Evolutionary conservation across 2,888 invertebrate genomes (phyloP), one percentile per base, ranked within the genome.

Genomic region (Gortyna flavago): DNA sequence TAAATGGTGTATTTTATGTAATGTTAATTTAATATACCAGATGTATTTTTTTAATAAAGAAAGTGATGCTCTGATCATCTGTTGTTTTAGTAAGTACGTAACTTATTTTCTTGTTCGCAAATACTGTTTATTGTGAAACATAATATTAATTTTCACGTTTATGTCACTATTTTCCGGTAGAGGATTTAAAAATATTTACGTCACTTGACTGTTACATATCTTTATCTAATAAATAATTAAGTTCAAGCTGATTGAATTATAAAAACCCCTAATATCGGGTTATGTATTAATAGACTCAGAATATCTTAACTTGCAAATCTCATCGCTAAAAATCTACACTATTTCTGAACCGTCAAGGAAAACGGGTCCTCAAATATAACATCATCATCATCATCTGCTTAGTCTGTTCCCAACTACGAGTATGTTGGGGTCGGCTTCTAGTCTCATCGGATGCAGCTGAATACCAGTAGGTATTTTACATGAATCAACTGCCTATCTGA

Each of bases 1-100:
- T 89, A 87, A 89, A 87, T 85, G 88, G 86, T 70, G 21, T 84
- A 84, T 84, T 84, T 75, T 68, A 75, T 73, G 59, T 79, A 73
- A 75, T 79, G 78, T 78, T 84, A 75, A 79, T 72, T 67, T 65
- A 69, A 77, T 67, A 68, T 68, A 62, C 25, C 67, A 68, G 79
- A 79, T 84, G 66, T 81, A 81, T 81, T 78, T 81, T 77, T 57
- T 71, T 48, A 84, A 84, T 79, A 84, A 84, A 84, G 75, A 84
- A 75, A 54, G 70, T 81, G 73, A 73, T 84, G 75, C 79, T 73
- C 67, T 75, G 35, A 35, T 35, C 35, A 35, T 35, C 35, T 35
- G 41, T 73, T 35, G 8, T 41, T 25, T 73, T n/a, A 7, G 0
- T 59, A 21, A 7, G 0, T 54, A 21, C 32, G 29, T 59, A n/a